phyloP scores from a whole-genome alignment of 2,797 vertebrate genomes.

The Mycteria americana region DNA sequence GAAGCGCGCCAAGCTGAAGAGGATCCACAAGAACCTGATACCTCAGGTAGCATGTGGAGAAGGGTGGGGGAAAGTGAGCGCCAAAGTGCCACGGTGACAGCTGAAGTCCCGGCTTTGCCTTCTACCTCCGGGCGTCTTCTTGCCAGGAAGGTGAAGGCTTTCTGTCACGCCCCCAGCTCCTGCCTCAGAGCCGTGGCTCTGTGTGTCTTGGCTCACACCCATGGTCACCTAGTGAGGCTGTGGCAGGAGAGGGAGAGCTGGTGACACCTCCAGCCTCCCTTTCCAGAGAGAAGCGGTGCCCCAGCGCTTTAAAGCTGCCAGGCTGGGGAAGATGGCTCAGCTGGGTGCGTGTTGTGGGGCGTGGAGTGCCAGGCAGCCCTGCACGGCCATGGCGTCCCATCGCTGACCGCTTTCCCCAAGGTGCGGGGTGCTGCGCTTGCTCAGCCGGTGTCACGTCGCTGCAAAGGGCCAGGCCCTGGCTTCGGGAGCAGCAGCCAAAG shows the following conservation, averaged over 20 bases:
- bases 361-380: background rate
- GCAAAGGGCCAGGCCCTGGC: background rate
- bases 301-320: background rate
- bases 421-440: background rate
- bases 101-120: background rate
- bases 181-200: background rate
- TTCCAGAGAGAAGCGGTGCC: background rate
- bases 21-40: conserved; percentile 95
- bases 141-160: background rate
- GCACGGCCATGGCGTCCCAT: fast-evolving
- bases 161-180: background rate
- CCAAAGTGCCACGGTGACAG: fast-evolving
- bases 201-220: background rate
- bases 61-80: too few relatives aligned
- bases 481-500: background rate
- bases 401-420: background rate
- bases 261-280: background rate
- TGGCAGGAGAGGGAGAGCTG: background rate
- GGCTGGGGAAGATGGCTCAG: background rate
- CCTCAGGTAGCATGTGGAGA: conserved; percentile 84
- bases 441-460: background rate
- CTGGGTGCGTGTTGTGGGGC: background rate
- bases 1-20: conserved; percentile 94
- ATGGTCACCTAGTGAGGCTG: background rate
- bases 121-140: background rate